Percentiles rank a stretch among this genome's conserved stretches.
These are phyloP conservation scores for Goniozus legneri DNA, from an alignment of 1,140 invertebrate genomes.

Conservation along the genomic window DNA sequence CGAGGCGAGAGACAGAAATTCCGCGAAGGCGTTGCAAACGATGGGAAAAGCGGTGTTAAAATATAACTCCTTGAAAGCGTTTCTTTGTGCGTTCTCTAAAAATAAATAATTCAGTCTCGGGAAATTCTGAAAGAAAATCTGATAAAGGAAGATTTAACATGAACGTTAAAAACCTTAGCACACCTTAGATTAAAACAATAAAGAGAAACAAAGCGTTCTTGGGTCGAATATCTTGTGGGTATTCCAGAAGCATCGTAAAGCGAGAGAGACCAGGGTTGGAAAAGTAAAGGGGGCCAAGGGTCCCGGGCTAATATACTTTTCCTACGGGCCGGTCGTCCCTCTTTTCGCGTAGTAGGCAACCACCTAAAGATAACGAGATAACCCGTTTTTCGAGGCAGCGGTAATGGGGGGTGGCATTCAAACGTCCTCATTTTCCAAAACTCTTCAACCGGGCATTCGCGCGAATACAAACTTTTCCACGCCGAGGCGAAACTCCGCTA, in stretches of 20 bases:
- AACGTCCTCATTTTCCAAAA: conserved; percentile 35
- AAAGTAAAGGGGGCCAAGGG: conserved; percentile 6
- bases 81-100: too few species aligned
- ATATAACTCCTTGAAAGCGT: too few species aligned
- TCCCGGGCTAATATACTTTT: conserved; percentile 17
- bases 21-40: too few species aligned
- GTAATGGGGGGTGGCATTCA: conserved; percentile 29
- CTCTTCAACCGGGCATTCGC: conserved; percentile 5
- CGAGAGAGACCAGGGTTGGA: neutral
- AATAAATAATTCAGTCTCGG: too few species aligned
- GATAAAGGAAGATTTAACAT: neutral
- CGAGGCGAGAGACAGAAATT: too few species aligned
- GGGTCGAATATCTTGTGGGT: neutral
- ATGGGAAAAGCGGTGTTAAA: too few species aligned
- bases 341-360: conserved; percentile 9
- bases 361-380: conserved; percentile 35
- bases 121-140: neutral
- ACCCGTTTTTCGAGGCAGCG: conserved; percentile 30
- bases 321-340: neutral
- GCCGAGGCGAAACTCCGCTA: neutral
- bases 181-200: neutral
- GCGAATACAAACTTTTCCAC: conserved; percentile 16
- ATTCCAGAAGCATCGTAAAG: neutral
- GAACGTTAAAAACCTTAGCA: neutral
- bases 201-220: neutral